Percentiles rank a stretch among this genome's conserved stretches.
Conservation (phyloP, 2,113 vertebrate species). For the Ailurus styani region DNA sequence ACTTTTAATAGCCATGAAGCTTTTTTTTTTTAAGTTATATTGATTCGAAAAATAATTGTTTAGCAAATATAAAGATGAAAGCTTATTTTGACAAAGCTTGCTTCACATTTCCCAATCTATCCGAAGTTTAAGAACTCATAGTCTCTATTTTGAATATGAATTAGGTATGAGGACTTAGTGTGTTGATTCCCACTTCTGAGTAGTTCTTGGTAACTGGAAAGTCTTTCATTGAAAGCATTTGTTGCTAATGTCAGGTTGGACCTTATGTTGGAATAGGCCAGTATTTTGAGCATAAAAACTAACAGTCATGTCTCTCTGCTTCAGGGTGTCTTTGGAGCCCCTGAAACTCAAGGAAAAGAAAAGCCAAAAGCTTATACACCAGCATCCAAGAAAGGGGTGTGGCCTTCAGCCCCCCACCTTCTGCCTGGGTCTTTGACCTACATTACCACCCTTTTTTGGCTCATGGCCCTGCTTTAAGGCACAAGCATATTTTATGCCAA, state of each 20-base stretch:
- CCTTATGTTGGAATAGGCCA: neutral
- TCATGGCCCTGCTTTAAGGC: neutral
- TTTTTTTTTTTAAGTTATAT: neutral
- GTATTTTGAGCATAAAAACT: neutral
- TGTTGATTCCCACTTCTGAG: neutral
- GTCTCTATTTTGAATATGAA: neutral
- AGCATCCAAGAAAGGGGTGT: neutral
- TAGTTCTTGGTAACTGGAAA: neutral
- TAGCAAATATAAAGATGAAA: neutral
- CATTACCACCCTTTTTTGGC: neutral
- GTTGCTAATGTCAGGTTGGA: neutral
- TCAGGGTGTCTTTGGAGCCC: neutral
- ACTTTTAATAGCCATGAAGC: neutral
- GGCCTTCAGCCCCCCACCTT: neutral
- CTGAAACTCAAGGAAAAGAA: neutral
- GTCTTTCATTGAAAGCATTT: neutral
- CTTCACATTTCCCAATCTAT: neutral
- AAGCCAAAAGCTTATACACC: neutral
- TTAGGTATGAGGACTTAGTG: neutral
- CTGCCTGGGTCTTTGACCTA: neutral
- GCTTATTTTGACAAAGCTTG: neutral
- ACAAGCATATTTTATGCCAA: too few species aligned
- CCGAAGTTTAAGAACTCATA: neutral
- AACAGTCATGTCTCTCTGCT: neutral
- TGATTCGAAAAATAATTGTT: neutral